Percentiles rank a stretch among this genome's conserved stretches.
phyloP scores from a whole-genome alignment of 2,888 invertebrate species.

The Coelinius sp. region DNA sequence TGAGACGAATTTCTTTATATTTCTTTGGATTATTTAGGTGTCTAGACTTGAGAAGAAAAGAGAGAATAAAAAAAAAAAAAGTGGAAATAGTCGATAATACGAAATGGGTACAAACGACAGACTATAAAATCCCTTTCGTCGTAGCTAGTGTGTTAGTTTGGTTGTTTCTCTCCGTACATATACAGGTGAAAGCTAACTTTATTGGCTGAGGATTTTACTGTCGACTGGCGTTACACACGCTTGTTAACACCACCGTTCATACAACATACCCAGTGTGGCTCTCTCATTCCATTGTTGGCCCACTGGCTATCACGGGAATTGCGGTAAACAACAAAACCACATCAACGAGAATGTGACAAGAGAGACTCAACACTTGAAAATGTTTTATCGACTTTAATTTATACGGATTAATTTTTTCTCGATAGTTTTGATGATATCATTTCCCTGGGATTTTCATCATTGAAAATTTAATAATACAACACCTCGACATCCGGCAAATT shows the following conservation, averaged over 20 bases:
- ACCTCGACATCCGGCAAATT: neutral
- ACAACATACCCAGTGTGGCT: conserved; percentile 6
- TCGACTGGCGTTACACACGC: conserved; percentile 40
- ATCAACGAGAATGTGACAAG: conserved; percentile 19
- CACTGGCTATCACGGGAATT: conserved; percentile 21
- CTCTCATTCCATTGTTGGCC: conserved; percentile 2
- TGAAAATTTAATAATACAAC: neutral
- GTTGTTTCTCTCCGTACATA: conserved; percentile 26
- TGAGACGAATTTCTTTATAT: neutral
- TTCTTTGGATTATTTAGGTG: neutral
- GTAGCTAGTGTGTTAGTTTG: neutral
- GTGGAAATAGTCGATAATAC: conserved; percentile 3
- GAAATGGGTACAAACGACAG: conserved; percentile 6
- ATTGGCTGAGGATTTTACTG: conserved; percentile 41
- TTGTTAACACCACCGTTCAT: conserved; percentile 41
- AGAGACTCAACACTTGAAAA: neutral
- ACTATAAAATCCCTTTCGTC: conserved; percentile 14
- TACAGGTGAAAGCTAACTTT: conserved; percentile 35
- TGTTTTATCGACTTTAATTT: conserved; percentile 18
- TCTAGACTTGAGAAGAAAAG: neutral
- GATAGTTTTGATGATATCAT: no score
- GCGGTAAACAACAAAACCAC: conserved; percentile 25
- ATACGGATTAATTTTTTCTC: neutral
- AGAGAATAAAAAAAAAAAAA: neutral
- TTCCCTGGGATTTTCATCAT: neutral